These are phyloP conservation scores for Dicranocentrus wangi DNA, from an alignment of 2,888 invertebrate genomes.

Conservation along the genomic window DNA sequence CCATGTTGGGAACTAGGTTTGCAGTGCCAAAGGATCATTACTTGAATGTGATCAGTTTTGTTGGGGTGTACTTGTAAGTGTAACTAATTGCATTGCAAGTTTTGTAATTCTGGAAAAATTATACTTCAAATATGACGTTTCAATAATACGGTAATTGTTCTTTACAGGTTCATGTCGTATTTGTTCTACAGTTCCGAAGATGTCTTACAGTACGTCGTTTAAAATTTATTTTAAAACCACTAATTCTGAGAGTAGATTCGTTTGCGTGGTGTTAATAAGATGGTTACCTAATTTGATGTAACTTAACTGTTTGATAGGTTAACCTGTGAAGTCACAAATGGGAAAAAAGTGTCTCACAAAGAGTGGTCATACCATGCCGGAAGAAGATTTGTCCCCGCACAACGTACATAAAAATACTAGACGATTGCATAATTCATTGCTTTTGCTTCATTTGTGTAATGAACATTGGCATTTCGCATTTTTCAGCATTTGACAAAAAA, in stretches of 20 bases:
- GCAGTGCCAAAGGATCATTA: constrained; percentile 53
- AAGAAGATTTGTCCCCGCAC: constrained; percentile 50
- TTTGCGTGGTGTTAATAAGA: too few relatives aligned
- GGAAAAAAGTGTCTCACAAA: constrained; percentile 32
- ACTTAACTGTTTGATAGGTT: too few relatives aligned
- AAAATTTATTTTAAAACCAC: too few relatives aligned
- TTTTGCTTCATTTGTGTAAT: too few relatives aligned
- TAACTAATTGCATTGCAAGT: background rate
- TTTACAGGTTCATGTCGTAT: constrained; percentile 44
- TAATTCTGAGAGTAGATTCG: too few relatives aligned
- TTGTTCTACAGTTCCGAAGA: constrained; percentile 47
- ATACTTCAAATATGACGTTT: background rate
- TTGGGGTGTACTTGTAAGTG: constrained; percentile 44
- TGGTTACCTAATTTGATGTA: too few relatives aligned
- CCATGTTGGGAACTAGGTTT: background rate
- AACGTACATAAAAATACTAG: constrained; percentile 24
- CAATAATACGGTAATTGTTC: background rate
- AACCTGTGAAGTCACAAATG: constrained; percentile 50
- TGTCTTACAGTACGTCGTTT: constrained; percentile 42
- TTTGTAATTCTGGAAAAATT: background rate
- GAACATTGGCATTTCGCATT: background rate
- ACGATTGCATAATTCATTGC: too few relatives aligned
- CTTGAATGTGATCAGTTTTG: constrained; percentile 50
- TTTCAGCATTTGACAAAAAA: constrained; percentile 42
- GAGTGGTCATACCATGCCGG: constrained; percentile 50